These are phyloP conservation scores for Eupithecia vulgata DNA, from an alignment of 2,888 invertebrate species.

Conservation along the genomic window DNA sequence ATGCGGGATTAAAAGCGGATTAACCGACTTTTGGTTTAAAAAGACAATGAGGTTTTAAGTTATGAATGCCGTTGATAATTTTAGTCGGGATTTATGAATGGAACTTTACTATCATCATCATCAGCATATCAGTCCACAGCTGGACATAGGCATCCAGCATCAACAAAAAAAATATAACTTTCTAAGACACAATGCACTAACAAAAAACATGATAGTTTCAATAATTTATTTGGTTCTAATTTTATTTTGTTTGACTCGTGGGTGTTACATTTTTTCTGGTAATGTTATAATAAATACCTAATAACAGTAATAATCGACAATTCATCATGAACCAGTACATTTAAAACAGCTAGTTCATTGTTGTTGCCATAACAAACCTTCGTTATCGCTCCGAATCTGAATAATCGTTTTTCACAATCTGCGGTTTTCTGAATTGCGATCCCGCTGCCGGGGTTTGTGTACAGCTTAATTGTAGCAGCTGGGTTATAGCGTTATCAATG, in stretches of 20 bases:
- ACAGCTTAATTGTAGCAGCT: conserved; percentile 7
- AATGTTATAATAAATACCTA: too few relatives aligned
- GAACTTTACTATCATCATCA: too few relatives aligned
- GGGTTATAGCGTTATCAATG: not conserved
- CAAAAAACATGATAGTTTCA: too few relatives aligned
- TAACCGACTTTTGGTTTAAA: conserved; percentile 13
- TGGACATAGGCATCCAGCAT: too few relatives aligned
- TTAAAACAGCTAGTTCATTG: not conserved
- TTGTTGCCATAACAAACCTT: conserved; percentile 17
- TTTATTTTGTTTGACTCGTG: too few relatives aligned
- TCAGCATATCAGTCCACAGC: too few relatives aligned
- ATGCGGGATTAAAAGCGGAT: conserved; percentile 6
- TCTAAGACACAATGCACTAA: too few relatives aligned
- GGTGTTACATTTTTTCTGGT: too few relatives aligned
- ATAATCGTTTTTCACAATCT: conserved; percentile 30
- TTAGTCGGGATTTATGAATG: not conserved
- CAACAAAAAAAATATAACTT: too few relatives aligned
- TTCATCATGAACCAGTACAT: not conserved
- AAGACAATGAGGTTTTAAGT: conserved; percentile 7
- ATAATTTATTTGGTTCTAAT: too few relatives aligned
- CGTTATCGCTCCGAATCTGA: conserved; percentile 21
- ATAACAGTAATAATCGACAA: too few relatives aligned
- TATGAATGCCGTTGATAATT: conserved; percentile 6
- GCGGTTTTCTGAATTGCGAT: conserved; percentile 24
- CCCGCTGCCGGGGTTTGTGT: conserved; percentile 7